Evolutionary conservation across 2,888 invertebrate species (phyloP), one percentile per base, ranked within the genome.

Genomic region (Hylaea fasciaria): DNA sequence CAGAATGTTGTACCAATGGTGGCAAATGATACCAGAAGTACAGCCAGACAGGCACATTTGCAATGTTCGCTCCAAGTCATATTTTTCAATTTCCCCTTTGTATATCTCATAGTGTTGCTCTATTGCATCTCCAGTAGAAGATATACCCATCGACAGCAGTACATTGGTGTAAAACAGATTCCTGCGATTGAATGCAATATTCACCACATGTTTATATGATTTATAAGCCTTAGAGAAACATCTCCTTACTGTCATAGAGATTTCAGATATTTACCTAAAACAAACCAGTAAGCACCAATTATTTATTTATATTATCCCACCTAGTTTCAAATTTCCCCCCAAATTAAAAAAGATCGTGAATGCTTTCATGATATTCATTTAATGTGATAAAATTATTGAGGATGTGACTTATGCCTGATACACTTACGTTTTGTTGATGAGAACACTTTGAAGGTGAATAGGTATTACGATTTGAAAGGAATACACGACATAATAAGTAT

Each of bases 1-100:
- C 58, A 98, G 87, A 65, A 94, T 91, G 58, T 94, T 93, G 81
- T 98, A 98, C 97, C 98, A 98, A 80, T 95, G 95, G 81, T 98
- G 98, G 76, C 96, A 96, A 29, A 97, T 89, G 9, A 96, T 83
- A 22, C 98, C 98, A 5, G 97, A 94, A 3, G 95, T 93, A 47
- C 95, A 86, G 1, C 98, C 98, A 9, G 96, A 95, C 29, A 95
- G 83, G 4, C 95, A 94, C 96, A 98, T 97, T 62, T 97, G 95
- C 14, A 85, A 81, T 0, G 96, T 96, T 62, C 98, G 93, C 16
- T 75, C 78, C 5, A 76, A 76, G 74, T 95, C 94, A 92, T 94
- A 95, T 60, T 82, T 82, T 4, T 93, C 83, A 63, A 94, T 86
- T 57, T 94, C 92, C 17, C 92, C 87, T 66, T 81, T 93, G 50